A percentile compares a stretch with the other conserved stretches of the same genome.
phyloP scores from a whole-genome alignment of 2,113 vertebrate genomes.

The Scalopus aquaticus region DNA sequence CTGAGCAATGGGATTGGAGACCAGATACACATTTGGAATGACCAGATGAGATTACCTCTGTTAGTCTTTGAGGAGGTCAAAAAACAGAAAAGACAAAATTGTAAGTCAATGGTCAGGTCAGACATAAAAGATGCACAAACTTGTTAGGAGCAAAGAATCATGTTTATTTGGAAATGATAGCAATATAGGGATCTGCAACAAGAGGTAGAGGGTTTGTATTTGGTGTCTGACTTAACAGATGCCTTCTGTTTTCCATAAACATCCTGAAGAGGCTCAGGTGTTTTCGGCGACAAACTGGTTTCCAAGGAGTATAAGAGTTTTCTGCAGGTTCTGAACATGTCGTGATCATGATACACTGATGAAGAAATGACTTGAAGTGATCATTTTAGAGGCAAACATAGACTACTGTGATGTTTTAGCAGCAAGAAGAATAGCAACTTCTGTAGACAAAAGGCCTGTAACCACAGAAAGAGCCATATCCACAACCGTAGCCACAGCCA shows the following conservation, averaged over 20 bases:
- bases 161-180: constrained; percentile 5
- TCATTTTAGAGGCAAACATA: not conserved
- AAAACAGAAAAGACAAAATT: not conserved
- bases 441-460: not conserved
- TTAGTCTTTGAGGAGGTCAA: not conserved
- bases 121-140: not conserved
- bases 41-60: not conserved
- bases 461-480: not conserved
- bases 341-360: not conserved
- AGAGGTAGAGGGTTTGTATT: not conserved
- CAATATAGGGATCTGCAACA: not conserved
- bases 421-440: not conserved
- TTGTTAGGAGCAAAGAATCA: not conserved
- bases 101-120: not conserved
- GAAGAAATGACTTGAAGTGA: not conserved
- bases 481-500: not conserved
- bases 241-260: not conserved
- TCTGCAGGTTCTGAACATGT: not conserved
- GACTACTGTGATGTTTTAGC: not conserved
- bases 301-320: not conserved
- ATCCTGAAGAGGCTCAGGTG: not conserved
- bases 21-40: rapidly evolving
- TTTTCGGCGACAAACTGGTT: no score
- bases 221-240: not conserved
- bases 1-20: not conserved